A percentile compares a stretch with the other conserved stretches of the same genome.
Conservation (phyloP, 2,797 vertebrate genomes). For the Lophius americanus region DNA sequence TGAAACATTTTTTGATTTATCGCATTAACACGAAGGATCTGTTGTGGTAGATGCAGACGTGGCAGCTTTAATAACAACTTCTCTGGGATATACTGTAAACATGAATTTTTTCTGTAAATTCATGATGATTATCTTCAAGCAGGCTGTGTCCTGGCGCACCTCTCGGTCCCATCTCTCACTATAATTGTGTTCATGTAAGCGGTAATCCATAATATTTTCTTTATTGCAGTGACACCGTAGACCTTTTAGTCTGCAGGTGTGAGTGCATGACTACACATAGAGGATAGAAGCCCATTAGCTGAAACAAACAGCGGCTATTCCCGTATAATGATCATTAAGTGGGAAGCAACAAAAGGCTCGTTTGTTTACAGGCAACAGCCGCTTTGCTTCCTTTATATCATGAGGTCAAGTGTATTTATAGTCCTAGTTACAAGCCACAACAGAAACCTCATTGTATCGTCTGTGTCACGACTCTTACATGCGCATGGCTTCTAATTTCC, state of each 20-base stretch:
- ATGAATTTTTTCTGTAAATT: neutral
- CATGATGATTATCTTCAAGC: neutral
- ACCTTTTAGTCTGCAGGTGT: neutral
- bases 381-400: conserved; percentile 47
- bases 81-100: no score
- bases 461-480: conserved; percentile 29
- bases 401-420: conserved; percentile 61
- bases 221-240: neutral
- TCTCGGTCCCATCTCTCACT: neutral
- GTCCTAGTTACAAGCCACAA: conserved; percentile 37
- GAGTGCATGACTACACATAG: neutral
- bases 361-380: conserved; percentile 47
- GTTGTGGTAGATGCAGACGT: no score
- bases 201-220: neutral
- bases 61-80: no score
- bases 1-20: no score
- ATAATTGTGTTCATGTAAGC: neutral
- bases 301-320: conserved; percentile 22
- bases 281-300: conserved; percentile 23
- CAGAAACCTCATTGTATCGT: conserved; percentile 63
- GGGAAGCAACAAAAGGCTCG: conserved; percentile 33
- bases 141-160: neutral
- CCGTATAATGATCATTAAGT: conserved; percentile 36
- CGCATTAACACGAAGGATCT: no score
- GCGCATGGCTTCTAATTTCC: conserved; percentile 58